A percentile compares a stretch with the other conserved stretches of the same genome.
Conservation (phyloP, 1,140 invertebrate species). For the Radopholus similis region DNA sequence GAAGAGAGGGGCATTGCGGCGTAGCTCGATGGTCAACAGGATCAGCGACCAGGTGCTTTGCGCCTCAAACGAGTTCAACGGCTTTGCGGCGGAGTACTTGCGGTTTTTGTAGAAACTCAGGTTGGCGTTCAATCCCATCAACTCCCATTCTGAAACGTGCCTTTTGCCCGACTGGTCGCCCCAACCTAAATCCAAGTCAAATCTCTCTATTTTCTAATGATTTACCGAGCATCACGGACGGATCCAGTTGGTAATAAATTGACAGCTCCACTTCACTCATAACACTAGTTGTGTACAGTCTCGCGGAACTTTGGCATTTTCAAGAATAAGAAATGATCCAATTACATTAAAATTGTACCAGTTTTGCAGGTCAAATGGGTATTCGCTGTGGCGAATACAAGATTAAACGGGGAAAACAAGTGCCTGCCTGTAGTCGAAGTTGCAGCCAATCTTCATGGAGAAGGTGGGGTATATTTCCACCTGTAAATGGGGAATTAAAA, state of each 20-base stretch:
- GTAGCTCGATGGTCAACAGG: constrained; percentile 6
- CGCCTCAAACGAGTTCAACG: constrained; percentile 22
- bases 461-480: constrained; percentile 57
- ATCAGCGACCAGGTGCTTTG: constrained; percentile 33
- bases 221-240: constrained; percentile 31
- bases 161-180: constrained; percentile 32
- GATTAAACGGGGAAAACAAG: neutral
- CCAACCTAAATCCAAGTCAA: constrained; percentile 37
- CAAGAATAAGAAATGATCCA: neutral
- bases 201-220: neutral
- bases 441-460: constrained; percentile 50
- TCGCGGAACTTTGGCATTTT: no score
- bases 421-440: constrained; percentile 45
- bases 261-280: constrained; percentile 44
- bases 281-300: constrained; percentile 35
- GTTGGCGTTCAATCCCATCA: constrained; percentile 27
- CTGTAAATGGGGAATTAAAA: no score
- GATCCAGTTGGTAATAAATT: constrained; percentile 33
- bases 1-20: constrained; percentile 27
- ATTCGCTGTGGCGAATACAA: constrained; percentile 15
- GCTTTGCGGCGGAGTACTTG: constrained; percentile 25
- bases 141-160: constrained; percentile 41
- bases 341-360: constrained; percentile 14
- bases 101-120: constrained; percentile 27
- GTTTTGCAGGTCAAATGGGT: constrained; percentile 44